Evolutionary conservation across 2,797 vertebrate genomes (phyloP).

Genomic region (Pseudopleuronectes americanus): DNA sequence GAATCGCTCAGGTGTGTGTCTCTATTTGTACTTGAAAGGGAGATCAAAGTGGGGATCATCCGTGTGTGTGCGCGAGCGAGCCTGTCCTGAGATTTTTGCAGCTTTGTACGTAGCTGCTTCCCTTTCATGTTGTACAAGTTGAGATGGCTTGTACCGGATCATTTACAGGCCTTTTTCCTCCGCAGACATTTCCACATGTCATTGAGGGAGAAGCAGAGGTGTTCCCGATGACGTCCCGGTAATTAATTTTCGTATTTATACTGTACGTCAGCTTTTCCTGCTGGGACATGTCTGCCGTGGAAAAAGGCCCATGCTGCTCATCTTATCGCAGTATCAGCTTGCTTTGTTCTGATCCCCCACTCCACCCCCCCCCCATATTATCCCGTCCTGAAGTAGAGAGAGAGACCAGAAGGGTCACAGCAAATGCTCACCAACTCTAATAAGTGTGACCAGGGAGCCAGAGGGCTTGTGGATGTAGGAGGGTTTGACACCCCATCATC

Average conservation of each 20-base stretch:
- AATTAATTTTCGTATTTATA: not conserved
- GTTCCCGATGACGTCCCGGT: not conserved
- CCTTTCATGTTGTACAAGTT: conserved; percentile 36
- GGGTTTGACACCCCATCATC: conserved; percentile 67
- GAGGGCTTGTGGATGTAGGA: conserved; percentile 34
- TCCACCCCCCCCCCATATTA: not conserved
- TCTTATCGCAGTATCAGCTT: conserved; percentile 30
- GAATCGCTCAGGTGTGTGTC: conserved; percentile 42
- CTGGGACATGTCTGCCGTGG: not conserved
- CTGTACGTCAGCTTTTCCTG: not conserved
- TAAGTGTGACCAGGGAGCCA: conserved; percentile 65
- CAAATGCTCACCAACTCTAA: conserved; percentile 52
- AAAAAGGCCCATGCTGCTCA: conserved; percentile 12
- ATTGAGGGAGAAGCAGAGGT: not conserved
- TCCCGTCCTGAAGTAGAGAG: conserved; percentile 24
- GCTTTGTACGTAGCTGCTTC: conserved; percentile 27
- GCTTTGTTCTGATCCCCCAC: conserved; percentile 43
- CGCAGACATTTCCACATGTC: not conserved
- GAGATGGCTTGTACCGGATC: conserved; percentile 31
- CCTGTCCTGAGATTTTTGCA: conserved; percentile 20
- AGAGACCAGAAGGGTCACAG: conserved; percentile 51
- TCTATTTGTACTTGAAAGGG: conserved; percentile 42
- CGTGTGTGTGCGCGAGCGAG: conserved; percentile 21
- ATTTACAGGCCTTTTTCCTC: not conserved
- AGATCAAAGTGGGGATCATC: conserved; percentile 44